phyloP scores from a whole-genome alignment of 2,888 invertebrate species.

The Lasioglossum oenotherae region DNA sequence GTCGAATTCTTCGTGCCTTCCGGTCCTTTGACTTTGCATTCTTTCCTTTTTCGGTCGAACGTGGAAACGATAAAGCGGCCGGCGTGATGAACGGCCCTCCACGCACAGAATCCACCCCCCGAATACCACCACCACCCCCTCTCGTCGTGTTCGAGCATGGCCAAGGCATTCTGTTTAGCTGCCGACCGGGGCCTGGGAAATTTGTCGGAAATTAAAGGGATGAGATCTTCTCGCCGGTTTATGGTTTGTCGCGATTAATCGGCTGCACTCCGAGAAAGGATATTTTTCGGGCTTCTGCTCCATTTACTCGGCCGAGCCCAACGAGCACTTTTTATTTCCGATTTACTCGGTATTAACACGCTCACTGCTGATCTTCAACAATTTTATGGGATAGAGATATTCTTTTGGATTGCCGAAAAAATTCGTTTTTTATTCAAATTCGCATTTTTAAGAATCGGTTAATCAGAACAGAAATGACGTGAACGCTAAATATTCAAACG shows the following conservation, averaged over 20 bases:
- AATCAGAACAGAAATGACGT: too few relatives aligned
- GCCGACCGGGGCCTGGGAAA: constrained; percentile 21
- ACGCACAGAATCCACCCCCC: constrained; percentile 11
- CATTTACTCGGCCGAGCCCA: background rate
- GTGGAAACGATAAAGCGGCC: constrained; percentile 40
- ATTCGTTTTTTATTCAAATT: too few relatives aligned
- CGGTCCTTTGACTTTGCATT: constrained; percentile 49
- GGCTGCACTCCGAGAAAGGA: background rate
- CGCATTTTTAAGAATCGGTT: too few relatives aligned
- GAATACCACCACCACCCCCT: background rate
- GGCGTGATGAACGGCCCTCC: constrained; percentile 39
- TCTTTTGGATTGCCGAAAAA: too few relatives aligned
- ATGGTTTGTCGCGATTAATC: constrained; percentile 23
- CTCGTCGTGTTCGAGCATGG: background rate
- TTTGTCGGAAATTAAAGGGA: constrained; percentile 48
- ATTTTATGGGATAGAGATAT: too few relatives aligned
- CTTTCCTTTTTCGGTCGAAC: constrained; percentile 43
- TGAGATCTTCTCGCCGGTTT: background rate
- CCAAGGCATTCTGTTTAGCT: constrained; percentile 16
- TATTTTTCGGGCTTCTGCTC: background rate
- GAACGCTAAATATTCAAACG: too few relatives aligned
- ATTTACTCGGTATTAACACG: background rate
- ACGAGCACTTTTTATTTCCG: background rate
- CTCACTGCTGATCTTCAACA: too few relatives aligned
- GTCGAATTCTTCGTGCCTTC: constrained; percentile 61